Evolutionary conservation across 2,113 vertebrate species (phyloP), one percentile per base, ranked within the genome.

Genomic region (Octodon degus): DNA sequence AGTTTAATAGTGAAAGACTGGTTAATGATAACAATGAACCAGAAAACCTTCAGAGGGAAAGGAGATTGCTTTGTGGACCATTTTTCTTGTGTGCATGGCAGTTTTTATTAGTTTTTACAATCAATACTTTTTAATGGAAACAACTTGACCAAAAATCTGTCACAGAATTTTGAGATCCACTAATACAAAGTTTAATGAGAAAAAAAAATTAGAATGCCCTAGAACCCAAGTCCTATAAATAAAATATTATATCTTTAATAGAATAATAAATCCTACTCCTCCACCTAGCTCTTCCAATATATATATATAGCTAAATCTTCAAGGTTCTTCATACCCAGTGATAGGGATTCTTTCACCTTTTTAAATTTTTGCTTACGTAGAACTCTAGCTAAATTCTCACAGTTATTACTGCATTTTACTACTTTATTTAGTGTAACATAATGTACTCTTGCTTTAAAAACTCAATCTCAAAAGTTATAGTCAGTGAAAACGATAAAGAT

Each of bases 231-330:
- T 13, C 5, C 32, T 40, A 16, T 43, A 90, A 95, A 96, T 86
- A 93, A 94, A 96, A 94, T 86, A 90, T 84, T 83, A 40, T 14
- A 55, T 95, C 0, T 2, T 65, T 88, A 70, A 77, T 62, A 91
- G 30, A 82, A 58, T 74, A 93, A 74, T 70, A 95, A 80, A 94
- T 63, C 32, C 67, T 9, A 53, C 34, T 84, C 53, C 5, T 87
- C n/a, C 8, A n/a, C 25, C 25, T 0, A 47, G 4, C 7, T 62
- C 22, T 81, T 62, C 27, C 50, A 83, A 17, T 13, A 25, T 53
- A 47, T 13, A 25, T 53, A 47, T 68, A 16, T 1, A 86, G 34
- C 37, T 65, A 82, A 20, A 93, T 79, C 4, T 40, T n/a, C 17
- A 89, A 7, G 1, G 1, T 84, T 85, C 58, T 83, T 55, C 14